A percentile compares a stretch with the other conserved stretches of the same genome.
phyloP scores from a whole-genome alignment of 1,140 invertebrate genomes.

The Cotesia typhae region DNA sequence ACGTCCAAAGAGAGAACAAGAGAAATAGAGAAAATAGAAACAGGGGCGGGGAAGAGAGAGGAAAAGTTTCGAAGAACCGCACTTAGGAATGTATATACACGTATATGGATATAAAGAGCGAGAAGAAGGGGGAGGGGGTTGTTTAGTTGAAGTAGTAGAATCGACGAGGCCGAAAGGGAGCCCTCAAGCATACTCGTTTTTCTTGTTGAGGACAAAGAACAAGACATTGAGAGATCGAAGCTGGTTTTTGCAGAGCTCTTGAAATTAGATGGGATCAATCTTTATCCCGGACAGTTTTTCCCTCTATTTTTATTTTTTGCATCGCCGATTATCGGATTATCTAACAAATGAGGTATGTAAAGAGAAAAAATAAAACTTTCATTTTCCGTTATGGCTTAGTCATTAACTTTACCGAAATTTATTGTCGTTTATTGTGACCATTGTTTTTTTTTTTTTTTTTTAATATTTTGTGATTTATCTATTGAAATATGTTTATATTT shows the following conservation, averaged over 20 bases:
- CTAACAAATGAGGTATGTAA: conserved; percentile 8
- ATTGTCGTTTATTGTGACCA: no score
- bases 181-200: conserved; percentile 26
- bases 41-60: neutral
- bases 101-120: no score
- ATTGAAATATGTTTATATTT: no score
- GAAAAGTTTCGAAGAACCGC: conserved; percentile 4
- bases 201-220: conserved; percentile 27
- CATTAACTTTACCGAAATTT: no score
- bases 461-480: no score
- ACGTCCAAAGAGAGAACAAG: neutral
- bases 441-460: no score
- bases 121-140: neutral
- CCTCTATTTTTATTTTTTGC: neutral
- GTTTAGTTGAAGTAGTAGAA: conserved; percentile 22
- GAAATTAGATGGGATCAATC: conserved; percentile 29
- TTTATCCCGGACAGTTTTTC: neutral
- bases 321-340: conserved; percentile 15
- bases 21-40: neutral
- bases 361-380: no score
- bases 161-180: conserved; percentile 22
- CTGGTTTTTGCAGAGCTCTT: conserved; percentile 23
- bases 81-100: conserved; percentile 2
- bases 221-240: conserved; percentile 28
- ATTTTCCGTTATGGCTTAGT: no score